Conservation (phyloP, 1,140 invertebrate species). For the Bicyclus anynana region DNA sequence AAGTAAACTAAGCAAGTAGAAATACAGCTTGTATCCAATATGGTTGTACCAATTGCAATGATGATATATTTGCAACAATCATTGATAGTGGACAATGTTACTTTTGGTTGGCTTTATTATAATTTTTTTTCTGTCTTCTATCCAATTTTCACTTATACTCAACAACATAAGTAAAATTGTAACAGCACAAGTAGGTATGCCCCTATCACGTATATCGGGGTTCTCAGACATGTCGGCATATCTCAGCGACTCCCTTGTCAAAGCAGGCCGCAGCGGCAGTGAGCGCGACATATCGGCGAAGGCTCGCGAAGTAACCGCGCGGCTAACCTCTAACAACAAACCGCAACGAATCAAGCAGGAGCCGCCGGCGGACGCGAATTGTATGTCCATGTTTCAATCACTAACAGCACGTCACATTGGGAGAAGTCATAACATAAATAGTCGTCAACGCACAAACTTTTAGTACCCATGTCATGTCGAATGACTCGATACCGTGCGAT, state of each 20-base stretch:
- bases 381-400: constrained; percentile 9
- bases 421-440: background rate
- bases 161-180: too few species aligned
- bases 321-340: constrained; percentile 46
- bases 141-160: too few species aligned
- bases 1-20: too few species aligned
- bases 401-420: background rate
- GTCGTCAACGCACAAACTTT: background rate
- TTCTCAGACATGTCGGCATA: background rate
- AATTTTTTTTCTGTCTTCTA: too few species aligned
- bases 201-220: too few species aligned
- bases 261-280: constrained; percentile 76
- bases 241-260: background rate
- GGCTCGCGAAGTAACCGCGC: constrained; percentile 69
- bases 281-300: constrained; percentile 75
- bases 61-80: too few species aligned
- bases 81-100: too few species aligned
- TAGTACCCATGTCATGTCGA: background rate
- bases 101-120: too few species aligned
- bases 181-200: too few species aligned
- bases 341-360: constrained; percentile 40
- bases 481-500: background rate
- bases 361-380: constrained; percentile 19
- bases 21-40: too few species aligned
- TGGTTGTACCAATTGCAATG: too few species aligned